Conservation (phyloP, 2,797 vertebrate genomes). For the Leptoclinus maculatus region DNA sequence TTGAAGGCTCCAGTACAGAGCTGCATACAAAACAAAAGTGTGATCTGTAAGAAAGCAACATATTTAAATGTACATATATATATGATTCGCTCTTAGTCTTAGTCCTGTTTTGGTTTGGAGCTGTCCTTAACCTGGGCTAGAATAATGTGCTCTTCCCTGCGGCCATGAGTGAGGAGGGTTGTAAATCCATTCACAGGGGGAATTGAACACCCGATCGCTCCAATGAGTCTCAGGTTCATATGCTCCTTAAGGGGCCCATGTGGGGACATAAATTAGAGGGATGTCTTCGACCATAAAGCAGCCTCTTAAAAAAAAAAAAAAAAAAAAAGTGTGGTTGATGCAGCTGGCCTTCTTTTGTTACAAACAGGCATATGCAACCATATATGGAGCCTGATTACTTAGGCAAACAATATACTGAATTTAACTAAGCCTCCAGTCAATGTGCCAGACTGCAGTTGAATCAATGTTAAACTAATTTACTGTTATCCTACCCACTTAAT, state of each 20-base stretch:
- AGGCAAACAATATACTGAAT: constrained; percentile 39
- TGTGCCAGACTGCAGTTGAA: constrained; percentile 28
- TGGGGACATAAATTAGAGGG: constrained; percentile 78
- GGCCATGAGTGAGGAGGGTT: constrained; percentile 48
- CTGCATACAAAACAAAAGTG: background rate
- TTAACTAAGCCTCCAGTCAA: constrained; percentile 16
- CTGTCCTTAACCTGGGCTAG: constrained; percentile 50
- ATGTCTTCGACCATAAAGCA: constrained; percentile 74
- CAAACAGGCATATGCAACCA: constrained; percentile 61
- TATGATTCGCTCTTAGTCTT: background rate
- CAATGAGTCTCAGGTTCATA: constrained; percentile 68
- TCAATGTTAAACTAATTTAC: constrained; percentile 59
- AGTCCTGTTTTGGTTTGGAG: constrained; percentile 10
- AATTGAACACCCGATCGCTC: constrained; percentile 54
- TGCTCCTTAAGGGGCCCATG: constrained; percentile 70
- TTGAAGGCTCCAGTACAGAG: background rate
- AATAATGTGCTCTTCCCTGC: constrained; percentile 44
- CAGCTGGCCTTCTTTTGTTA: constrained; percentile 70
- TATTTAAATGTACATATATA: background rate
- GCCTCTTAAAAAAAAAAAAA: constrained; percentile 62
- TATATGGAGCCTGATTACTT: constrained; percentile 61
- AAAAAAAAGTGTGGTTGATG: constrained; percentile 58
- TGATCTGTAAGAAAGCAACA: background rate
- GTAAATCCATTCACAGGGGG: constrained; percentile 55
- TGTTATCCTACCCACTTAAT: constrained; percentile 4